Evolutionary conservation across 2,797 vertebrate species (phyloP).

Genomic region (Semaprochilodus insignis): DNA sequence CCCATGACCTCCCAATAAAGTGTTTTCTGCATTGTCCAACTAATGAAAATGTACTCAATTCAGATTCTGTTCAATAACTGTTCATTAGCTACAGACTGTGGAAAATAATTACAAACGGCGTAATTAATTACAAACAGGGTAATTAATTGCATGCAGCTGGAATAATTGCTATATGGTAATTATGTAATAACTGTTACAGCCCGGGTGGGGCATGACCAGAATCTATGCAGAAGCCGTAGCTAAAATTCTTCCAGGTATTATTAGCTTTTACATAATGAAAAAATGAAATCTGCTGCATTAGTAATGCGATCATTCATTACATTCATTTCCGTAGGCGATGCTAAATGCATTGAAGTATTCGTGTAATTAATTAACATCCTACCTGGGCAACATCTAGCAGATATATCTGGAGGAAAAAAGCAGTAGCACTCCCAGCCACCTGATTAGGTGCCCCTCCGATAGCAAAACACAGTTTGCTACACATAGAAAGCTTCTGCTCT

Average conservation of each 20-base stretch:
- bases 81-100: too few relatives aligned
- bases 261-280: conserved; percentile 19
- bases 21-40: too few relatives aligned
- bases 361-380: conserved; percentile 48
- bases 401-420: conserved; percentile 97
- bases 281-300: conserved; percentile 36
- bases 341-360: conserved; percentile 23
- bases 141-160: too few relatives aligned
- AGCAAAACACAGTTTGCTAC: conserved; percentile 91
- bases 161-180: too few relatives aligned
- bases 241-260: conserved; percentile 29
- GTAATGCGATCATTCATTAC: conserved; percentile 16
- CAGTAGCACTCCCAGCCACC: conserved; percentile 89
- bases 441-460: conserved; percentile 94
- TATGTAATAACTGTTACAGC: too few relatives aligned
- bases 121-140: too few relatives aligned
- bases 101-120: too few relatives aligned
- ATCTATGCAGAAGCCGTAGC: neutral
- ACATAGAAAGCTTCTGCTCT: conserved; percentile 80
- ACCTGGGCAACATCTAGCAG: conserved; percentile 95
- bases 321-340: conserved; percentile 1
- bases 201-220: neutral
- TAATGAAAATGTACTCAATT: too few relatives aligned
- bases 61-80: too few relatives aligned
- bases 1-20: too few relatives aligned